Base-by-base conservation (phyloP, 2,113 vertebrate species). In the Promerops cafer region DNA sequence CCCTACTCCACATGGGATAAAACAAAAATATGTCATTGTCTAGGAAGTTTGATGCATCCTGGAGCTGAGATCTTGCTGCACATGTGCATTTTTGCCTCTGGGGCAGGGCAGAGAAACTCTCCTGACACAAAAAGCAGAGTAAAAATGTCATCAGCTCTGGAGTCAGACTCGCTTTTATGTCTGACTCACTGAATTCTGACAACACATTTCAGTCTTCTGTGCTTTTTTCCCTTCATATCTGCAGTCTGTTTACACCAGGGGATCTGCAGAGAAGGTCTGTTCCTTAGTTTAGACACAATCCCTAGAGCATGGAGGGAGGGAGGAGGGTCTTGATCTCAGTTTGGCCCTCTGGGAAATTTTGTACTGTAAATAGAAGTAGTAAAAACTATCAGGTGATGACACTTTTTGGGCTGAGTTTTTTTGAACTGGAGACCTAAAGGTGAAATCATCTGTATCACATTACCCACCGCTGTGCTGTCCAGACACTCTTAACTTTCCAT, bases 301-400 rank as follows among this genome's bases (percentile, higher is more conserved):
- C 78, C 69, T 17, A 42, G 59, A 23, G 19, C 39, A 13, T 17
- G 47, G 50, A 66, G 69, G 42, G 50, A 77, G 64, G 69, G 56
- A 84, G 57, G 30, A 81, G 50, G 85, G 65, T 71, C 82, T 83
- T 77, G 70, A 91, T 90, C 88, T 95, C 82, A 23, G 19, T 60
- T 87, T 78, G 84, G 70, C n/a, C 82, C 70, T 61, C 68, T 88
- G 88, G 82, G 92, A 93, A 77, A 95, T 90, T 24, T 66, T 59
- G 68, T 89, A 35, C 79, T 92, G 59, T 92, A 97, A 93, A 94
- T 94, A 94, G 64, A 95, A 83, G 82, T 23, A 87, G 75, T 95
- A 85, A 96, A 93, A 95, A 86, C 76, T 86, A 86, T 90, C 96
- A 94, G 95, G 96, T 96, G 95, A 95, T 95, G 92, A 97, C 94